Evolutionary conservation across 64 coral and sea anemone genomes (phyloP), one percentile per base, ranked within the genome.

Genomic region (Pachyseris speciosa): DNA sequence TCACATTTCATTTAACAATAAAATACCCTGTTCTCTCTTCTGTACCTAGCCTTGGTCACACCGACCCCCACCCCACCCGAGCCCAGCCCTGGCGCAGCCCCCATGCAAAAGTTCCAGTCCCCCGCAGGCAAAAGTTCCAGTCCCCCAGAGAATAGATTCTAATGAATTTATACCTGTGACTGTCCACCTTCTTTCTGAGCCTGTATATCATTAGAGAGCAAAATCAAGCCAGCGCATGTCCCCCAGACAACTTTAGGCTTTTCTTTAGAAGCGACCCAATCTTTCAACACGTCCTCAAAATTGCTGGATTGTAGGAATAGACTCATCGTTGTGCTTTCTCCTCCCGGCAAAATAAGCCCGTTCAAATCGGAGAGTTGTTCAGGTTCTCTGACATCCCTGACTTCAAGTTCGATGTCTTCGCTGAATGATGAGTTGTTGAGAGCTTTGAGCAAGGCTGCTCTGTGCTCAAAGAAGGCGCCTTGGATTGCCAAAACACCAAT

Each of bases 381-480:
- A 17, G 84, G 57, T 19, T 90, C 71, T 44, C 91, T 85, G 40
- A 96, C 80, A 77, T 96, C 94, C 20, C 88, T 60, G 64, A 96
- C 36, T 64, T 93, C 77, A 13, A 96, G 16, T 22, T 93, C 86
- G 61, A 90, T n/a, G 5, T 37, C 36, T 41, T 37, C 72, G 38
- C 75, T 51, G 19, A 74, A 77, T 45, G 73, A 52, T 34, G 83
- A 68, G 31, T 68, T 51, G 39, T 93, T 93, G 41, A 86, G 12
- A 19, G 93, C 90, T 86, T 85, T 94, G n/a, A 90, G 57, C 0
- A 98, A 53, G 7, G 96, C 86, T 11, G 73, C 86, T 79, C 88
- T 84, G 63, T 98, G 96, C 67, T 98, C 96, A 13, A 89, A 95
- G 86, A 98, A 98, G 22, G 77, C 96, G 11, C 96, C 96, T n/a